These are phyloP conservation scores for Emys orbicularis DNA, from an alignment of 2,797 vertebrate genomes.

Conservation along the genomic window DNA sequence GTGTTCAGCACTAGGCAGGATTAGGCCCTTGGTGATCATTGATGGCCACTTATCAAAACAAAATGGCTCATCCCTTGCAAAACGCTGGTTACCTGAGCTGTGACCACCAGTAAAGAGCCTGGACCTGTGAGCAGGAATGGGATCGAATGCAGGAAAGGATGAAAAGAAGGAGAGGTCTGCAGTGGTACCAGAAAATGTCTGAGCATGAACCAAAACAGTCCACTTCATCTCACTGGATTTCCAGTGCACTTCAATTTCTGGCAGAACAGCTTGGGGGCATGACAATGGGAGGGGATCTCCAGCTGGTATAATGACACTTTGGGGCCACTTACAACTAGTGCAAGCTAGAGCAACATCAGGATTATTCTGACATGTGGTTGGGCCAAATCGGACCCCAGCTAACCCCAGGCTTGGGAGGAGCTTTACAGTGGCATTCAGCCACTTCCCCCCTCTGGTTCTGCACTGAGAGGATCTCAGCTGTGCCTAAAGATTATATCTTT, in stretches of 20 bases:
- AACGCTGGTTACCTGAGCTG: neutral
- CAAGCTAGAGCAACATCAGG: neutral
- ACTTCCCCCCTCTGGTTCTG: neutral
- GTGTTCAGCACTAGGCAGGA: neutral
- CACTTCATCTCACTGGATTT: neutral
- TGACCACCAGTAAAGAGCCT: neutral
- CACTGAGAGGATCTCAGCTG: neutral
- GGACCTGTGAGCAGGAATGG: neutral
- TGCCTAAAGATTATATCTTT: neutral
- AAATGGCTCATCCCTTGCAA: neutral
- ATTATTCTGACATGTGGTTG: neutral
- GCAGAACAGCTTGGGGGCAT: neutral
- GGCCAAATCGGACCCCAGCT: neutral
- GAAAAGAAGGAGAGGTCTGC: neutral
- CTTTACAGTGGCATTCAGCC: neutral
- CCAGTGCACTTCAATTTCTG: neutral
- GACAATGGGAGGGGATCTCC: neutral
- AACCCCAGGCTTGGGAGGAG: neutral
- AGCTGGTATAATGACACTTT: neutral
- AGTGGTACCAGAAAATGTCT: neutral
- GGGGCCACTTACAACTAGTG: neutral
- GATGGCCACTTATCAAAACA: neutral
- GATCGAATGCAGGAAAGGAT: neutral
- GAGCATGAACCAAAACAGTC: neutral
- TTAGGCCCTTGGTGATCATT: neutral